A percentile compares a stretch with the other conserved stretches of the same genome.
These are phyloP conservation scores for Atherinosoma microstoma DNA, from an alignment of 2,797 vertebrate genomes.

Conservation along the genomic window DNA sequence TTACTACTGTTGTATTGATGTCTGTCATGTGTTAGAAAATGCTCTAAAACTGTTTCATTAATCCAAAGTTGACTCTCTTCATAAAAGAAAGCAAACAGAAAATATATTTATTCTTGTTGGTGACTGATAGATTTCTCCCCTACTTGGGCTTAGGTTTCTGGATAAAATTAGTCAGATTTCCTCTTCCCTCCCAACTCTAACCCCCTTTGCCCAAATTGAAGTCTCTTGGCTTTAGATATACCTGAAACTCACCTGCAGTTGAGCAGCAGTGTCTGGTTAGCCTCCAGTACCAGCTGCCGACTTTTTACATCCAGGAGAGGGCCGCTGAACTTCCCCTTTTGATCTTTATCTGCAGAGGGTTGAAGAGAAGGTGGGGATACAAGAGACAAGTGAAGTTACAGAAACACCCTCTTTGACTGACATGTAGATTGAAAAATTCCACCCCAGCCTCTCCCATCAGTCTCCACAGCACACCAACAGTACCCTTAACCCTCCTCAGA, in stretches of 20 bases:
- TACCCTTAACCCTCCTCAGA: conserved; percentile 44
- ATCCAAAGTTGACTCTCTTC: too few relatives aligned
- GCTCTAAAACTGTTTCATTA: too few relatives aligned
- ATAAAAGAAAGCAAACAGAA: background rate
- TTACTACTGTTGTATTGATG: too few relatives aligned
- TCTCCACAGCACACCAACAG: conserved; percentile 28
- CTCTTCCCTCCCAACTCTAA: background rate
- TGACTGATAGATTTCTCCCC: background rate
- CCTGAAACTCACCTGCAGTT: conserved; percentile 90
- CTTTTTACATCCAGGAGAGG: conserved; percentile 89
- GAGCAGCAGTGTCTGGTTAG: conserved; percentile 89
- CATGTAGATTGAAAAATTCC: background rate
- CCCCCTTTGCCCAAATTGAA: background rate
- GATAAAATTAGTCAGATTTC: background rate
- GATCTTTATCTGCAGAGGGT: conserved; percentile 84
- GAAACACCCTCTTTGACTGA: background rate
- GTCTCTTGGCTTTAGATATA: background rate
- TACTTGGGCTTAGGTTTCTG: background rate
- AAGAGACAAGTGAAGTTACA: background rate
- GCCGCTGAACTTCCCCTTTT: conserved; percentile 85
- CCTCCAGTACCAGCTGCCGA: conserved; percentile 85
- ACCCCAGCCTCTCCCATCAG: background rate
- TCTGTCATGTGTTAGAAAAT: too few relatives aligned
- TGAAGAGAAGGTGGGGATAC: conserved; percentile 30
- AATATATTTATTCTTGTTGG: background rate